phyloP scores from a whole-genome alignment of 2,888 invertebrate species.

The Amiota minor region DNA sequence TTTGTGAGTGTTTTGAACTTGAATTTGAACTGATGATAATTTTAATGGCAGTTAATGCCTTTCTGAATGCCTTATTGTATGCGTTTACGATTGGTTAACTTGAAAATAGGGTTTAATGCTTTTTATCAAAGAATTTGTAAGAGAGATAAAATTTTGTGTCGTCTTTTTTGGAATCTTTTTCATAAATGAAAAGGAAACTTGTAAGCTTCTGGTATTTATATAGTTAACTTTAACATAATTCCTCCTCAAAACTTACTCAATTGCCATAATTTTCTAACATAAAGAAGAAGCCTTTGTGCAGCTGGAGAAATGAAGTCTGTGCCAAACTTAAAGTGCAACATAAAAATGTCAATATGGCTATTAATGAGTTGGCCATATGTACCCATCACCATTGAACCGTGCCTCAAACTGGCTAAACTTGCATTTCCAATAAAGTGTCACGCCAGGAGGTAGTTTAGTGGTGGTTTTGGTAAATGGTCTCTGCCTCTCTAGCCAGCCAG shows the following conservation, averaged over 20 bases:
- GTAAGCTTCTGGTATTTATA: conserved; percentile 1
- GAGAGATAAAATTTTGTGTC: no score
- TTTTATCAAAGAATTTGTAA: no score
- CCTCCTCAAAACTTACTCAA: not conserved
- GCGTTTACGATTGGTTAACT: no score
- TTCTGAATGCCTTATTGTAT: not conserved
- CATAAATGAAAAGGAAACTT: not conserved
- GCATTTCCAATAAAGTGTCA: conserved; percentile 24
- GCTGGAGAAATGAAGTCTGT: conserved; percentile 37
- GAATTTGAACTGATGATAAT: conserved; percentile 6
- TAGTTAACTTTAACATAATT: no score
- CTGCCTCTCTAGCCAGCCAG: not conserved
- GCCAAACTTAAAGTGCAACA: conserved; percentile 50
- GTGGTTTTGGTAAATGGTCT: conserved; percentile 27
- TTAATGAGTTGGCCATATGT: conserved; percentile 50
- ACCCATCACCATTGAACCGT: not conserved
- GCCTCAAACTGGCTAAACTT: conserved; percentile 8
- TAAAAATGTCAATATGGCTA: conserved; percentile 61
- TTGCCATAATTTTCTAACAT: conserved; percentile 1
- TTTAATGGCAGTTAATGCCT: conserved; percentile 21
- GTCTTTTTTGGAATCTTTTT: not conserved
- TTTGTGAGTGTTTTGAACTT: conserved; percentile 14
- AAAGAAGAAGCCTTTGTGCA: conserved; percentile 23
- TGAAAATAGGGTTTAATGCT: no score
- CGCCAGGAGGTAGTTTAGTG: conserved; percentile 28